Percentiles rank a stretch among this genome's conserved stretches.
Evolutionary conservation across 2,113 vertebrate genomes (phyloP).

Genomic region (Neoarius graeffei): DNA sequence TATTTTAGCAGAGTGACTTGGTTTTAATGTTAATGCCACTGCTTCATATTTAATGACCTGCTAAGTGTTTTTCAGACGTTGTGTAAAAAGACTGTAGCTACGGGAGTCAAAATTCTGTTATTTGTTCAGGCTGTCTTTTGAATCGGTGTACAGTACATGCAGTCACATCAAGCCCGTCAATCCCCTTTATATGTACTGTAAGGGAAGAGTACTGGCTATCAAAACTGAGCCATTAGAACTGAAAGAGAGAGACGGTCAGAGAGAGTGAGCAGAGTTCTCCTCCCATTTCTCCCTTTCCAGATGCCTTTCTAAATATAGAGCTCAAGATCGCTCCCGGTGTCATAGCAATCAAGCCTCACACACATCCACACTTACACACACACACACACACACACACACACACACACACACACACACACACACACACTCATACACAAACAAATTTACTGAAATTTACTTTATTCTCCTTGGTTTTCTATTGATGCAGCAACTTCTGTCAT

Average conservation of each 20-base stretch:
- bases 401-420: neutral
- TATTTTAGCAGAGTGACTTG: neutral
- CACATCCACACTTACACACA: slow-evolving; percentile 23
- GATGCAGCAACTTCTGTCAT: neutral
- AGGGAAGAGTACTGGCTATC: neutral
- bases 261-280: slow-evolving; percentile 1
- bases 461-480: neutral
- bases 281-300: slow-evolving; percentile 66
- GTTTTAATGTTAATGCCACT: slow-evolving; percentile 24
- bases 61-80: neutral
- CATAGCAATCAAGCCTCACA: slow-evolving; percentile 54
- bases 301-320: slow-evolving; percentile 77
- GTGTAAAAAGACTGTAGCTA: neutral
- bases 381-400: slow-evolving; percentile 20
- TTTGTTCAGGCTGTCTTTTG: neutral
- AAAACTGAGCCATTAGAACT: neutral
- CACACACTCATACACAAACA: neutral
- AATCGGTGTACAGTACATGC: neutral
- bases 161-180: neutral
- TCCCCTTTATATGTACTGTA: neutral
- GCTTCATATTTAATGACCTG: slow-evolving; percentile 35
- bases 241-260: slow-evolving; percentile 5
- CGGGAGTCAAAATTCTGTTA: neutral
- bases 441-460: neutral
- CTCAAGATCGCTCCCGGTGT: slow-evolving; percentile 57